These are phyloP conservation scores for Brachyalestes nurse DNA, from an alignment of 2,797 vertebrate species.

Conservation along the genomic window DNA sequence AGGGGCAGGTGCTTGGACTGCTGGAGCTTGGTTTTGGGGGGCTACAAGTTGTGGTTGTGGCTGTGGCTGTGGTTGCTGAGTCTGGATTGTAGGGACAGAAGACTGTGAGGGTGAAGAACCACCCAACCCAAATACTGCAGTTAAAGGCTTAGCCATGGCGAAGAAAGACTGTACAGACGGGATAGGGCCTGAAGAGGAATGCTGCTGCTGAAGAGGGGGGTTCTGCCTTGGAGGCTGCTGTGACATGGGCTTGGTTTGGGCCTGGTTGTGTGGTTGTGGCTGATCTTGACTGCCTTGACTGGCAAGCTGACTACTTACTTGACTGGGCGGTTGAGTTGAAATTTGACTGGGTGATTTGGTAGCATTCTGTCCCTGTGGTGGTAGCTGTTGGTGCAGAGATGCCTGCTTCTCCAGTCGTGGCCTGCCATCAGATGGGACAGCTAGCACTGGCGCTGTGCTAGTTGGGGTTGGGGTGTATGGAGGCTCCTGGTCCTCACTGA, in stretches of 20 bases:
- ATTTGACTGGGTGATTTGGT: no score
- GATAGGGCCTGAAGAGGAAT: constrained; percentile 61
- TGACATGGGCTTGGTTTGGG: constrained; percentile 54
- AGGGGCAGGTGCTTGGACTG: constrained; percentile 20
- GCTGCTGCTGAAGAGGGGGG: constrained; percentile 71
- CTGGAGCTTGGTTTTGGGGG: constrained; percentile 30
- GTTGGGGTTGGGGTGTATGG: constrained; percentile 74
- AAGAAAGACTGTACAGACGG: constrained; percentile 80
- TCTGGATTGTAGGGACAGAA: constrained; percentile 66
- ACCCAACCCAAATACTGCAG: constrained; percentile 78
- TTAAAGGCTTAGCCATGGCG: constrained; percentile 81
- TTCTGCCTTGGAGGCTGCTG: constrained; percentile 58
- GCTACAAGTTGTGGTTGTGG: constrained; percentile 60
- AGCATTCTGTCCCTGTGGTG: constrained; percentile 41
- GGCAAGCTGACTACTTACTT: constrained; percentile 50
- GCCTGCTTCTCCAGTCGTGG: constrained; percentile 81
- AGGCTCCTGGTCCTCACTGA: constrained; percentile 72
- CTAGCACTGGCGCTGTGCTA: constrained; percentile 57
- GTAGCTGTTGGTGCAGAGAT: constrained; percentile 73
- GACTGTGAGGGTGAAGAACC: constrained; percentile 72
- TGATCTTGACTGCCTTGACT: constrained; percentile 26
- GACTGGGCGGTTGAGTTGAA: constrained; percentile 63
- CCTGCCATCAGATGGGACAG: constrained; percentile 63
- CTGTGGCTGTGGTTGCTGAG: constrained; percentile 55
- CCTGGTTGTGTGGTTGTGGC: constrained; percentile 32